Conservation (phyloP, 2,888 invertebrate species). For the Pandemis heparana region DNA sequence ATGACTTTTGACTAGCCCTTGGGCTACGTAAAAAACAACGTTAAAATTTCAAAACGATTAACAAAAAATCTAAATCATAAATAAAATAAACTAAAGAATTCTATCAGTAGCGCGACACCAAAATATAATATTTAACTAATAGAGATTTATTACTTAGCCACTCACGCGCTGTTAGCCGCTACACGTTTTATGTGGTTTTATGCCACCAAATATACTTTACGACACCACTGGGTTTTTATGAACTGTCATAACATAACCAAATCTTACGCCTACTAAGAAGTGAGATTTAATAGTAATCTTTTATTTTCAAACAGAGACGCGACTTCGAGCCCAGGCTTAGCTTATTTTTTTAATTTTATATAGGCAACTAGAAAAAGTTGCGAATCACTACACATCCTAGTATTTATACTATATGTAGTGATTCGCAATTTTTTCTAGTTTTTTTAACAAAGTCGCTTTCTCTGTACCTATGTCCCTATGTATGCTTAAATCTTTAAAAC, state of each 20-base stretch:
- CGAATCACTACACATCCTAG: no score
- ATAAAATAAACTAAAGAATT: slow-evolving; percentile 26
- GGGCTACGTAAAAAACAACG: no score
- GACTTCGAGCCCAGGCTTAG: no score
- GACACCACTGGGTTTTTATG: slow-evolving; percentile 12
- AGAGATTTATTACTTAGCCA: slow-evolving; percentile 29
- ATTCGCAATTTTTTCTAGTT: no score
- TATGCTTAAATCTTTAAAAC: no score
- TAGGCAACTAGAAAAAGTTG: no score
- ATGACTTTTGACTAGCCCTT: no score
- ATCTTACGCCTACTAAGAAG: background rate
- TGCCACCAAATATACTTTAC: slow-evolving; percentile 22
- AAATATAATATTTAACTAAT: slow-evolving; percentile 17
- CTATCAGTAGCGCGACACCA: slow-evolving; percentile 28
- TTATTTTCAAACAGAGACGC: no score
- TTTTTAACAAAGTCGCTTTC: no score
- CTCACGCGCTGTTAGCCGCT: slow-evolving; percentile 15
- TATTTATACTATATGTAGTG: no score
- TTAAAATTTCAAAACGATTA: background rate
- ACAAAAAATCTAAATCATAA: slow-evolving; percentile 13
- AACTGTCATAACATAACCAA: slow-evolving; percentile 13
- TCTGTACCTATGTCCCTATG: no score
- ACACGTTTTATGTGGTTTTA: slow-evolving; percentile 26
- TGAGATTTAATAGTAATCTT: background rate
- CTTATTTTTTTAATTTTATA: no score